Evolutionary conservation across 2,888 invertebrate genomes (phyloP).

Genomic region (Chrysolina oricalcia): DNA sequence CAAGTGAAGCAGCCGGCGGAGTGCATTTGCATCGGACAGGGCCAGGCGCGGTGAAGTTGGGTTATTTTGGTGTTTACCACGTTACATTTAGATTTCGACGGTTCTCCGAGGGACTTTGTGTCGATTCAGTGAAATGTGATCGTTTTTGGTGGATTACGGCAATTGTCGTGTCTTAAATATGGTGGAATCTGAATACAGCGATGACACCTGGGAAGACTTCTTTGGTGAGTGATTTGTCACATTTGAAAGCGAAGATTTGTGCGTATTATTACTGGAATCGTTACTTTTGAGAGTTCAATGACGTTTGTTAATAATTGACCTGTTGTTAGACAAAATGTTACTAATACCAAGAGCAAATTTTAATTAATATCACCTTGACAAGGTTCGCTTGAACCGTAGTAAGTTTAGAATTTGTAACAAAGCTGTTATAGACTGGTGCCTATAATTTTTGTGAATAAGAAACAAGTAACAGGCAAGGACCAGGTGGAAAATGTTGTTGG

Average conservation of each 20-base stretch:
- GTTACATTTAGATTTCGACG: constrained; percentile 21
- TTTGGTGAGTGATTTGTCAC: constrained; percentile 64
- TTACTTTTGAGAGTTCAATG: not conserved
- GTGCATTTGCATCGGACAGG: constrained; percentile 22
- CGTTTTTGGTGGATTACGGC: constrained; percentile 43
- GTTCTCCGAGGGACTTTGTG: constrained; percentile 28
- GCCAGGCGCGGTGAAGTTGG: constrained; percentile 18
- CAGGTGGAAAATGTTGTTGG: too few relatives aligned
- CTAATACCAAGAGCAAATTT: not conserved
- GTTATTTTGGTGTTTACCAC: constrained; percentile 22
- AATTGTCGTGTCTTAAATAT: constrained; percentile 60
- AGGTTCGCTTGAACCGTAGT: not conserved
- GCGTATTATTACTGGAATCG: not conserved
- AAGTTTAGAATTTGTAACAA: too few relatives aligned
- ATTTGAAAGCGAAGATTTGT: not conserved
- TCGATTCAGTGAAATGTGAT: constrained; percentile 57
- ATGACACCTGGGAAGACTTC: constrained; percentile 70
- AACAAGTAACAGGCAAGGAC: too few relatives aligned
- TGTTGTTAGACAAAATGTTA: not conserved
- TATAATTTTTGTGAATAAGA: too few relatives aligned
- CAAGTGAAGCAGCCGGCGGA: constrained; percentile 2
- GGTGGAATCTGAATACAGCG: constrained; percentile 65
- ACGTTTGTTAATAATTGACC: not conserved
- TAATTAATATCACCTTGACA: constrained; percentile 42
- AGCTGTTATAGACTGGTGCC: too few relatives aligned